These are phyloP conservation scores for Nephrotoma appendiculata DNA, from an alignment of 2,888 invertebrate species.

Conservation along the genomic window DNA sequence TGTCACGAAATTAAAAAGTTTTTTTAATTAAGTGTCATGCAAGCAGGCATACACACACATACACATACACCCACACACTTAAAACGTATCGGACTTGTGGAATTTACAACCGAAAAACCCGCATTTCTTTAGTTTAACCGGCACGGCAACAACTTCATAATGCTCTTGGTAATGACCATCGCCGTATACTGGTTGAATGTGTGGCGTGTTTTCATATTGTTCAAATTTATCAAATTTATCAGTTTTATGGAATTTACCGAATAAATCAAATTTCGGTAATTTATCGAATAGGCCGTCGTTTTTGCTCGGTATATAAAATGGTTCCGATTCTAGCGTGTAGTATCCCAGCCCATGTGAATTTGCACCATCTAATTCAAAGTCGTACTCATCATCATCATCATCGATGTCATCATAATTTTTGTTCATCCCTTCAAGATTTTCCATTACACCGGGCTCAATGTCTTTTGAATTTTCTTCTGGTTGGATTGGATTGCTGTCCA, in stretches of 20 bases:
- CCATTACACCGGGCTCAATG: neutral
- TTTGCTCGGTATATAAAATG: neutral
- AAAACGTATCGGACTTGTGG: neutral
- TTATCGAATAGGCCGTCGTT: neutral
- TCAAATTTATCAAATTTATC: neutral
- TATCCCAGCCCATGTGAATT: neutral
- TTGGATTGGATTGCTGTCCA: neutral
- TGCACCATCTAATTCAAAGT: neutral
- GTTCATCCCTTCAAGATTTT: neutral
- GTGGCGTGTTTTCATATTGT: neutral
- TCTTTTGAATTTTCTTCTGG: neutral
- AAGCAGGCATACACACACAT: too few species aligned
- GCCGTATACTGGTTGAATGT: neutral
- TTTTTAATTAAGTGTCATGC: neutral
- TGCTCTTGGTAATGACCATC: neutral
- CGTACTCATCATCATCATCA: neutral
- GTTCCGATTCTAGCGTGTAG: neutral
- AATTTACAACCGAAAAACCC: constrained; percentile 10
- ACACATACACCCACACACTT: too few species aligned
- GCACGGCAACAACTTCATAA: constrained; percentile 11
- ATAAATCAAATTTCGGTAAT: neutral
- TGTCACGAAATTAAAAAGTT: neutral
- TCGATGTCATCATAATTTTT: neutral
- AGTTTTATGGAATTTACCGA: constrained; percentile 1
- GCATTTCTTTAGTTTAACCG: constrained; percentile 4